Evolutionary conservation across 2,113 vertebrate species (phyloP).

Genomic region (Oncorhynchus clarkii): DNA sequence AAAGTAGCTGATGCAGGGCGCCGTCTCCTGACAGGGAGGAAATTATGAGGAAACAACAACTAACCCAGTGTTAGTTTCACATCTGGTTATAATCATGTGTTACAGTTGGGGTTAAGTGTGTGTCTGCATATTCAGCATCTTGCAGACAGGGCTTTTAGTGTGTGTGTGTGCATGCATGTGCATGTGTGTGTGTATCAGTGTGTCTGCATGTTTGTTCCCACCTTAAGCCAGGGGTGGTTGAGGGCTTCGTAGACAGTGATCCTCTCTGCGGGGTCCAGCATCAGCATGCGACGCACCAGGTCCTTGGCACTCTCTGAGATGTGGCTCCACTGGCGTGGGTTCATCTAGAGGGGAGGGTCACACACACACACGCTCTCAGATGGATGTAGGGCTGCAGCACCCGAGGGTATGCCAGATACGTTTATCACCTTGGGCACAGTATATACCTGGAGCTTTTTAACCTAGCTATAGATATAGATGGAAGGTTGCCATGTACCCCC

Average conservation of each 20-base stretch:
- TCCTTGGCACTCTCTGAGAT: slow-evolving; percentile 99
- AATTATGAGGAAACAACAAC: too few species aligned
- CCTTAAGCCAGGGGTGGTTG: slow-evolving; percentile 99
- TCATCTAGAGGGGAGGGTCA: slow-evolving; percentile 79
- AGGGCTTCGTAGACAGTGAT: slow-evolving; percentile 99
- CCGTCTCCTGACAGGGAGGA: too few species aligned
- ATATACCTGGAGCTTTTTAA: not conserved
- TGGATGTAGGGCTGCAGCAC: not conserved
- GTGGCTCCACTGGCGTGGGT: slow-evolving; percentile 96
- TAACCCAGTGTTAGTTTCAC: not conserved
- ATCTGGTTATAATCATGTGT: not conserved
- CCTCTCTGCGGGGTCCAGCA: slow-evolving; percentile 97
- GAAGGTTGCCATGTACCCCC: too few species aligned
- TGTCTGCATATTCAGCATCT: not conserved
- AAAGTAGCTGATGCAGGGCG: too few species aligned
- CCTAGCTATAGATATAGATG: too few species aligned
- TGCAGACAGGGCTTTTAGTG: too few species aligned
- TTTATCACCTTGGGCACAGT: not conserved
- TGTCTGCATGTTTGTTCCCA: slow-evolving; percentile 32
- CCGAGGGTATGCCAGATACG: not conserved
- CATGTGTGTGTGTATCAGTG: slow-evolving; percentile 10
- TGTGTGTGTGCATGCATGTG: not conserved
- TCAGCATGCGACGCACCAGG: slow-evolving; percentile 96
- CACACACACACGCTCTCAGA: slow-evolving; percentile 19
- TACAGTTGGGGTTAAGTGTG: not conserved